These are phyloP conservation scores for Lepidonotus clava DNA, from an alignment of 2,888 invertebrate species.

Conservation along the genomic window DNA sequence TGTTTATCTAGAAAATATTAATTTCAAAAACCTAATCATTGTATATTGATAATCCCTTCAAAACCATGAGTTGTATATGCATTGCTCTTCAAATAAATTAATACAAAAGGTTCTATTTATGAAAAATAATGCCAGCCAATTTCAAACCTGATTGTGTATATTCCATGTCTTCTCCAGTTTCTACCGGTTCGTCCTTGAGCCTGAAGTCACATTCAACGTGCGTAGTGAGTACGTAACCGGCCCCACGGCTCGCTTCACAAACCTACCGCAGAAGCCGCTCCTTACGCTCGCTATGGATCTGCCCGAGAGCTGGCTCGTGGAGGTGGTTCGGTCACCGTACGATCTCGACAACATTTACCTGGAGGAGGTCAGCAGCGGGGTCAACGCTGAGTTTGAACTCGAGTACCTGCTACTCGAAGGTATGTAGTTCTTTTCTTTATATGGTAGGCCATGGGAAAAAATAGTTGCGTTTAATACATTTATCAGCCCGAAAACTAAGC, in stretches of 20 bases:
- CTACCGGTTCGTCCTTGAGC: slow-evolving; percentile 95
- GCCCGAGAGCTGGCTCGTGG: slow-evolving; percentile 86
- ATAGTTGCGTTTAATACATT: too few species aligned
- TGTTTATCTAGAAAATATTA: too few species aligned
- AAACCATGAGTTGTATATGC: too few species aligned
- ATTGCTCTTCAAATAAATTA: too few species aligned
- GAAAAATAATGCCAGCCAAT: too few species aligned
- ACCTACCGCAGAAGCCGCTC: slow-evolving; percentile 94
- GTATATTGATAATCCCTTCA: too few species aligned
- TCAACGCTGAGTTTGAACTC: slow-evolving; percentile 94
- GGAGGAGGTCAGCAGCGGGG: slow-evolving; percentile 86
- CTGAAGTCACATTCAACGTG: slow-evolving; percentile 90
- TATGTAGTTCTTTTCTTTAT: slow-evolving; percentile 58
- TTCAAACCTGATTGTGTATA: too few species aligned
- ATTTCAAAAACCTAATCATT: too few species aligned
- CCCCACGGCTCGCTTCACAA: slow-evolving; percentile 91
- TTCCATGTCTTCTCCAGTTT: slow-evolving; percentile 87
- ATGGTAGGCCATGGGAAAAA: too few species aligned
- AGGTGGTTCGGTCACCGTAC: slow-evolving; percentile 87
- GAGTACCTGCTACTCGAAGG: slow-evolving; percentile 97
- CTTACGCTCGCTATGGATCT: slow-evolving; percentile 93
- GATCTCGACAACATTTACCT: slow-evolving; percentile 98
- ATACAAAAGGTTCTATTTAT: too few species aligned
- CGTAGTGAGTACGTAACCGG: slow-evolving; percentile 87
- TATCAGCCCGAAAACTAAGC: too few species aligned